A percentile compares a stretch with the other conserved stretches of the same genome.
These are phyloP conservation scores for Tadarida brasiliensis DNA, from an alignment of 2,797 vertebrate species.

Conservation along the genomic window DNA sequence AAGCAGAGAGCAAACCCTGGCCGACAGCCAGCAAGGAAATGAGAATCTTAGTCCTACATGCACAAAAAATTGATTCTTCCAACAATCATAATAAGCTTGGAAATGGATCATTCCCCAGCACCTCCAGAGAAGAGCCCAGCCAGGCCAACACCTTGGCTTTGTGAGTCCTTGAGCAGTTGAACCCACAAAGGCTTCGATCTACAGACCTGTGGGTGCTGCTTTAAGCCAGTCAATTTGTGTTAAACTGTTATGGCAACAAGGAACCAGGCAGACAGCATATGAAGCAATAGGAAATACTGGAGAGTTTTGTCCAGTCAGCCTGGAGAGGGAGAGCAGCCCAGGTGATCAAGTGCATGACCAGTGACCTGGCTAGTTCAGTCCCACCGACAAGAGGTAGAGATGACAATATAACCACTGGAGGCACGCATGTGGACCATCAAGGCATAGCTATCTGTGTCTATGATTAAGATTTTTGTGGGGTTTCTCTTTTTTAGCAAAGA, in stretches of 20 bases:
- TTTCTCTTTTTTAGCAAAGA: conserved; percentile 4
- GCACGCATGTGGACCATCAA: accelerated
- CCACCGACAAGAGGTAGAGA: neutral
- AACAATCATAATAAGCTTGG: neutral
- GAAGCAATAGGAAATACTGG: neutral
- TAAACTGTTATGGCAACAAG: neutral
- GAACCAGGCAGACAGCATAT: neutral
- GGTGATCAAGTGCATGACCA: accelerated
- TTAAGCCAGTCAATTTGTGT: neutral
- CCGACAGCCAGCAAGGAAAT: neutral
- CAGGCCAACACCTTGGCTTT: neutral
- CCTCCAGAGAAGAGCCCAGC: neutral
- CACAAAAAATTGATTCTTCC: neutral
- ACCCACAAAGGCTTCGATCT: neutral
- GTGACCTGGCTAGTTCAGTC: neutral
- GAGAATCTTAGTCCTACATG: neutral
- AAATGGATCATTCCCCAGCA: neutral
- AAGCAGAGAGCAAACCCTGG: neutral
- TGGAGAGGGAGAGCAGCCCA: neutral
- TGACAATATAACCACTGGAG: neutral
- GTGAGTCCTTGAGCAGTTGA: neutral
- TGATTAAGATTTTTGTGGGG: neutral
- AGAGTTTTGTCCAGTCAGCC: neutral
- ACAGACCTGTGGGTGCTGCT: neutral
- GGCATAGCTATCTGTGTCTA: neutral